Evolutionary conservation across 2,113 vertebrate genomes (phyloP), one percentile per base, ranked within the genome.

Genomic region (Herpetotheres cachinnans): DNA sequence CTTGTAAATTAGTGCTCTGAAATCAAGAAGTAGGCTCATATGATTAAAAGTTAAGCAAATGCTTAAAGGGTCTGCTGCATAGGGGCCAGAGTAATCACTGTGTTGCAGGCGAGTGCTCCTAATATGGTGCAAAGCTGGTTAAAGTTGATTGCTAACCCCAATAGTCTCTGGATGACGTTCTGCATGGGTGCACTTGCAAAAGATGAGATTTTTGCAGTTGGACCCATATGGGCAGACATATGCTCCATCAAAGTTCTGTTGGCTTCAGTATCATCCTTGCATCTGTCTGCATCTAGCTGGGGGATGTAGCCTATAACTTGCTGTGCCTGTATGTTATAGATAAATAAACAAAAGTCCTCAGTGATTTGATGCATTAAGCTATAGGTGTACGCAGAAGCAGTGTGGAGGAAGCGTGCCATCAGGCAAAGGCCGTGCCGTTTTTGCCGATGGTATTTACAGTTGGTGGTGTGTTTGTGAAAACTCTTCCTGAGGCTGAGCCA

Each of bases 211-310:
- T 91, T 87, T 97, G n/a, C 78, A 77, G 38, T 90, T 77, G 84
- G 52, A 61, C 58, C 84, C 95, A 93, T 94, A 93, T 95, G 89
- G 89, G 67, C 78, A 91, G 79, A 67, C 94, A 94, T 97, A 95
- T 94, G 96, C 32, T 95, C 29, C n/a, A 7, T 55, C 84, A 25
- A 22, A 95, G 70, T 82, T 71, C 58, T 55, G 42, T 85, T 95
- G 91, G 74, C 89, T 88, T 95, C 66, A 36, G 87, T 66, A 42
- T 59, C 16, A 0, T 62, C 81, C 50, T 59, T 66, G 74, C 0
- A 4, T 86, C 87, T 94, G 71, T 93, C 73, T 54, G 30, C 54
- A n/a, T 76, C 5, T 16, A 66, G 54, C 74, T 85, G 49, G 42
- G 25, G 61, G 58, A 73, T 46, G 34, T 19, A 49, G 61, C 61